Conservation (phyloP, 2,888 invertebrate genomes). For the Orthosia cruda region DNA sequence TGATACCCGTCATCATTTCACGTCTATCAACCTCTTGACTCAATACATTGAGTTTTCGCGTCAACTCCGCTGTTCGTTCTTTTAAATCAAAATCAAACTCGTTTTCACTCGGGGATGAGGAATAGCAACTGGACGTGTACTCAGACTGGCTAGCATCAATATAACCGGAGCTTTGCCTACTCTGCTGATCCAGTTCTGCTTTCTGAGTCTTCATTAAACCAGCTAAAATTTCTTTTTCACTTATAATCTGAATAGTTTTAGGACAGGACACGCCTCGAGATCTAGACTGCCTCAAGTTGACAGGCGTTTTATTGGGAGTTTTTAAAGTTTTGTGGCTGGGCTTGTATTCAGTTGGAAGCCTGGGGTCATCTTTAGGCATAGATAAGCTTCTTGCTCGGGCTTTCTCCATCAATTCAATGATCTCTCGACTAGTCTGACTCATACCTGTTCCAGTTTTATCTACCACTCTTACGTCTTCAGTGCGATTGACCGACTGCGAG, state of each 20-base stretch:
- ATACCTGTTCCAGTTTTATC: slow-evolving; percentile 86
- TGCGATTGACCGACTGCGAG: slow-evolving; percentile 91
- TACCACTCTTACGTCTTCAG: slow-evolving; percentile 81
- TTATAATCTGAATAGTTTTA: slow-evolving; percentile 90
- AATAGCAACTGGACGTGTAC: slow-evolving; percentile 90
- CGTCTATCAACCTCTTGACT: slow-evolving; percentile 85
- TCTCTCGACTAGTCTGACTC: slow-evolving; percentile 89
- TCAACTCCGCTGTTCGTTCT: slow-evolving; percentile 87
- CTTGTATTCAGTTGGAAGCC: slow-evolving; percentile 83
- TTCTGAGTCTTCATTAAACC: slow-evolving; percentile 87
- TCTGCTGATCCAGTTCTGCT: slow-evolving; percentile 81
- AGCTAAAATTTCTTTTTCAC: slow-evolving; percentile 90
- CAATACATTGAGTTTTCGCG: slow-evolving; percentile 86
- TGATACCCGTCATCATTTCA: slow-evolving; percentile 77
- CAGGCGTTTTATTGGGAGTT: slow-evolving; percentile 90
- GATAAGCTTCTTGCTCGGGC: slow-evolving; percentile 89
- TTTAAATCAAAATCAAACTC: slow-evolving; percentile 90
- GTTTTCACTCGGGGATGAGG: slow-evolving; percentile 90
- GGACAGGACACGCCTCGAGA: slow-evolving; percentile 88
- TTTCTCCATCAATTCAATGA: slow-evolving; percentile 89
- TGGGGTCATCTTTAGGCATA: slow-evolving; percentile 90
- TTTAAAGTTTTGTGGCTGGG: slow-evolving; percentile 87
- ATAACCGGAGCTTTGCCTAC: slow-evolving; percentile 88
- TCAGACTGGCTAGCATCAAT: slow-evolving; percentile 91
- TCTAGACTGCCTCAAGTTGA: slow-evolving; percentile 81